These are phyloP conservation scores for Urocolius indicus DNA, from an alignment of 2,113 vertebrate species.

Conservation along the genomic window DNA sequence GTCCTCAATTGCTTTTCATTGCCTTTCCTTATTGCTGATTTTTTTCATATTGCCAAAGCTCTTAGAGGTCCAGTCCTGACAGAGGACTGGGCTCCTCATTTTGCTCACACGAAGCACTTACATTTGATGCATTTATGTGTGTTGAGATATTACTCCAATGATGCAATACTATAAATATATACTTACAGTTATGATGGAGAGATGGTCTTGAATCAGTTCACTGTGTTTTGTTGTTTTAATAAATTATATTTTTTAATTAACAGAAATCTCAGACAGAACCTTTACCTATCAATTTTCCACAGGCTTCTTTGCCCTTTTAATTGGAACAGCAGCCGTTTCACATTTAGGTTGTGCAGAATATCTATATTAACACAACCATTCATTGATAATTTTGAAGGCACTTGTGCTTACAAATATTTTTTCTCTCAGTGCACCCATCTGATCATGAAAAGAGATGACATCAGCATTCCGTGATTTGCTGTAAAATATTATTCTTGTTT, in stretches of 20 bases:
- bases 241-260: not conserved
- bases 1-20: not conserved
- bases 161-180: not conserved
- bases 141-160: not conserved
- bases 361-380: not conserved
- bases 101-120: not conserved
- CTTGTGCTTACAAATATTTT: not conserved
- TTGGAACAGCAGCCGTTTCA: not conserved
- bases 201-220: slow-evolving; percentile 27
- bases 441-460: not conserved
- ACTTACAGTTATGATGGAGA: not conserved
- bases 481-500: not conserved
- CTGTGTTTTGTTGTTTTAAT: slow-evolving; percentile 25
- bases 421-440: not conserved
- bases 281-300: not conserved
- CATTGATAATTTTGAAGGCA: not conserved
- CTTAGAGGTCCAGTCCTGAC: not conserved
- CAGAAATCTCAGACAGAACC: not conserved
- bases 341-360: not conserved
- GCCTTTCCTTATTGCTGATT: not conserved
- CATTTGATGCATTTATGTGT: not conserved
- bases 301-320: not conserved
- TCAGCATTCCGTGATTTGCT: not conserved
- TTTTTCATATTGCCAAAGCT: not conserved
- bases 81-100: not conserved